Evolutionary conservation across 2,797 vertebrate genomes (phyloP).

Genomic region (Heteromormyrus szaboi): DNA sequence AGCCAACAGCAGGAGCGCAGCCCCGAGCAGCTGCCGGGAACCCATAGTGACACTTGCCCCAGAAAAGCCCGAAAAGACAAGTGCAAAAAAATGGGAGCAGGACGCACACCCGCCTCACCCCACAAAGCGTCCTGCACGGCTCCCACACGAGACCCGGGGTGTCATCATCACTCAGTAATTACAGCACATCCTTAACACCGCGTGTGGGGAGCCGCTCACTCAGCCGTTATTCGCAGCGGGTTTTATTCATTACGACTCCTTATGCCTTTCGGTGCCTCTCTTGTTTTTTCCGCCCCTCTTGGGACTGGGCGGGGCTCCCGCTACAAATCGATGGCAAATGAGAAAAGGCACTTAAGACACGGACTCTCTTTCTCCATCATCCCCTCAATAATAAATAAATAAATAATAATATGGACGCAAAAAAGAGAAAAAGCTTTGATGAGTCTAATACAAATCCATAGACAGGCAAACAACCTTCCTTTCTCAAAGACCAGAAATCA

Average conservation of each 20-base stretch:
- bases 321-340: constrained; percentile 14
- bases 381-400: neutral
- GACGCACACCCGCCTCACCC: neutral
- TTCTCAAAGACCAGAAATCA: neutral
- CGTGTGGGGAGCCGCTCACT: neutral
- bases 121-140: neutral
- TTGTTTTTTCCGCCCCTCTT: constrained; percentile 9
- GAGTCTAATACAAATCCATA: neutral
- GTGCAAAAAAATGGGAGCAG: neutral
- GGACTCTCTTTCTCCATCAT: constrained; percentile 1
- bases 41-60: constrained; percentile 4
- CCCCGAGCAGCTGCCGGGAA: constrained; percentile 17
- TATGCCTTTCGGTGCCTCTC: neutral
- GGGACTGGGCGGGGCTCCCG: constrained; percentile 25
- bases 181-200: neutral
- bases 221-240: neutral
- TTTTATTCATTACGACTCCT: neutral
- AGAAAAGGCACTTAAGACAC: neutral
- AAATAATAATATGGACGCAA: neutral
- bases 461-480: neutral
- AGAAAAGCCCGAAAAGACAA: neutral
- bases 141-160: neutral
- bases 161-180: neutral
- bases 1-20: constrained; percentile 26
- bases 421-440: neutral